Evolutionary conservation across 2,888 invertebrate species (phyloP).

Genomic region (Sarcophaga carnaria): DNA sequence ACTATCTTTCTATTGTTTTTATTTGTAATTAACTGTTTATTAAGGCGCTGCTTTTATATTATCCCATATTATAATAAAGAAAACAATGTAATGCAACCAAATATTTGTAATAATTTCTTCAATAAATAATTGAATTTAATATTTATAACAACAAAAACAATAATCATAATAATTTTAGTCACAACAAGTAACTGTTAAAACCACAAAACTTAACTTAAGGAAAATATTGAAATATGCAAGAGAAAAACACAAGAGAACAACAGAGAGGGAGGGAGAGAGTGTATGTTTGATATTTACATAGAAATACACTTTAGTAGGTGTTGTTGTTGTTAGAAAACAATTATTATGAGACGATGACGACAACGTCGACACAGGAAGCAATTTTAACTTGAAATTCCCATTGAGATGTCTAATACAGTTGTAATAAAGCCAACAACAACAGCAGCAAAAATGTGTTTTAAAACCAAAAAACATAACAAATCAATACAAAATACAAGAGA

Average conservation of each 20-base stretch:
- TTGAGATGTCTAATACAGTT: slow-evolving; percentile 53
- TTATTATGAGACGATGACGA: slow-evolving; percentile 15
- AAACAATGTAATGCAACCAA: no score
- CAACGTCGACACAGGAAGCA: slow-evolving; percentile 30
- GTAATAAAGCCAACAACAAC: neutral
- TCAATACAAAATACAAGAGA: no score
- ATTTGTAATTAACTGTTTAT: no score
- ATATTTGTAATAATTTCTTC: no score
- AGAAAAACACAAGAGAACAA: neutral
- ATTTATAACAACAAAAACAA: no score
- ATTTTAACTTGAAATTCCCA: slow-evolving; percentile 51
- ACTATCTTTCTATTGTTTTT: no score
- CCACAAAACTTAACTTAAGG: no score
- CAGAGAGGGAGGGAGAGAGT: neutral
- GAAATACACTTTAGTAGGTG: slow-evolving; percentile 15
- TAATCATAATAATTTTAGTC: no score
- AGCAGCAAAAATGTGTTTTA: slow-evolving; percentile 37
- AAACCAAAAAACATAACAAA: slow-evolving; percentile 30
- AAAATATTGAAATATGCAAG: neutral
- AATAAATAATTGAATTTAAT: no score
- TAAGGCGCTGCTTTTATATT: no score
- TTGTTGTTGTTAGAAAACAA: neutral
- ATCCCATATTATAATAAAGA: no score
- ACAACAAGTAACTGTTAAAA: no score
- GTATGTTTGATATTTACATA: slow-evolving; percentile 21